Percentiles rank a stretch among this genome's conserved stretches.
Evolutionary conservation across 2,888 invertebrate species (phyloP).

Genomic region (Crossocerus cetratus): DNA sequence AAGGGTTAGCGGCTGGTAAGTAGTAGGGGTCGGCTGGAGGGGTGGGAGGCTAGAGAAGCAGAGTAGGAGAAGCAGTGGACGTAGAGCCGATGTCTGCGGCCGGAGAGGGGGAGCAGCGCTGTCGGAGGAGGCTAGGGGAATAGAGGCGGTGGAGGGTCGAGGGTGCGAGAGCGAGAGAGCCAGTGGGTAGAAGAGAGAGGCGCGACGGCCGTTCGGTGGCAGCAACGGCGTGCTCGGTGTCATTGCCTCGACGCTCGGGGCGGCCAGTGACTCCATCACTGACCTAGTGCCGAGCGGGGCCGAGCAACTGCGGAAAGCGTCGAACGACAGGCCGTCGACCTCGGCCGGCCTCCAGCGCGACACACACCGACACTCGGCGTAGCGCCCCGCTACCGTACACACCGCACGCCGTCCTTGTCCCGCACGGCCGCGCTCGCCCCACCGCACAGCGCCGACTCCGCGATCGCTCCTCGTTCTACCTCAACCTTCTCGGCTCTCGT

Average conservation of each 20-base stretch:
- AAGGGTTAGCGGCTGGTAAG: conserved; percentile 3
- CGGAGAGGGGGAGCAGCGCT: not conserved
- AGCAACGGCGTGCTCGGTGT: conserved; percentile 72
- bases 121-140: conserved; percentile 14
- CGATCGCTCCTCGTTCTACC: conserved; percentile 15
- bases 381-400: conserved; percentile 58
- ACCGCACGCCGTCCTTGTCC: conserved; percentile 53
- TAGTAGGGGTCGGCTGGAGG: not conserved
- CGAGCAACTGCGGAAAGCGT: conserved; percentile 63
- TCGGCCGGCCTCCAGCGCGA: conserved; percentile 69
- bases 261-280: conserved; percentile 78
- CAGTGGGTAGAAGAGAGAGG: conserved; percentile 33
- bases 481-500: conserved; percentile 9
- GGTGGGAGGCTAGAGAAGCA: conserved; percentile 7
- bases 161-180: conserved; percentile 16
- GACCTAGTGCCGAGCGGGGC: conserved; percentile 75
- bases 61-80: conserved; percentile 16
- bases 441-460: conserved; percentile 22
- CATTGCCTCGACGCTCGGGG: conserved; percentile 77
- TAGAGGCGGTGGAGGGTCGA: conserved; percentile 14
- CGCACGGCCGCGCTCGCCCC: conserved; percentile 33
- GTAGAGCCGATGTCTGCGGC: not conserved
- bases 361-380: conserved; percentile 59
- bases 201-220: conserved; percentile 54
- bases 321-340: conserved; percentile 71